These are phyloP conservation scores for Galeruca laticollis DNA, from an alignment of 2,888 invertebrate species.

Conservation along the genomic window DNA sequence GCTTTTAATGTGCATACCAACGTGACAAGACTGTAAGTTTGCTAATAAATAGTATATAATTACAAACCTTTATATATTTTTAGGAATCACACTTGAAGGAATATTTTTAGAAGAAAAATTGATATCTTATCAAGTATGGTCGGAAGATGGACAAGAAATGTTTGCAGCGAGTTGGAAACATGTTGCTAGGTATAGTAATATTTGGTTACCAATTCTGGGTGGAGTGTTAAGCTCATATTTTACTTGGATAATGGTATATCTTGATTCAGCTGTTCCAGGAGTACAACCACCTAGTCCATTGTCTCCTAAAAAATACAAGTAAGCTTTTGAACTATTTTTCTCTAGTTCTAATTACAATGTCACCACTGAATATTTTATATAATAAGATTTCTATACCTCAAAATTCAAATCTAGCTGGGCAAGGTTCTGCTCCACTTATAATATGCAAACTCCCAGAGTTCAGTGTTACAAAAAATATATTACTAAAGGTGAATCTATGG, in stretches of 20 bases:
- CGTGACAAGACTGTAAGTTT: neutral
- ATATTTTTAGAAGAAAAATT: conserved; percentile 58
- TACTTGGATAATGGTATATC: conserved; percentile 72
- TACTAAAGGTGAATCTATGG: too few species aligned
- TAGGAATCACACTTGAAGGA: conserved; percentile 47
- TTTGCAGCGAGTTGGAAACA: conserved; percentile 60
- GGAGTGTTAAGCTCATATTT: conserved; percentile 70
- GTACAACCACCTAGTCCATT: conserved; percentile 72
- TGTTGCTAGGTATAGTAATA: conserved; percentile 58
- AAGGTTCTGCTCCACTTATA: too few species aligned
- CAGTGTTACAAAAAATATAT: too few species aligned
- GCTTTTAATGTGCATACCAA: neutral
- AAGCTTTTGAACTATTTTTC: conserved; percentile 46
- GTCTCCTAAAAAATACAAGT: conserved; percentile 69
- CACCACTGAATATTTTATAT: neutral
- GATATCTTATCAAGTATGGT: conserved; percentile 57
- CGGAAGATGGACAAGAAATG: conserved; percentile 62
- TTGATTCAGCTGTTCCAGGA: conserved; percentile 74
- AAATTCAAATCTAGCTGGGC: too few species aligned
- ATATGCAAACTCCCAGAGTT: too few species aligned
- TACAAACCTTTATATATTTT: conserved; percentile 14
- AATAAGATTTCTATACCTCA: too few species aligned
- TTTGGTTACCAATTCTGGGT: conserved; percentile 65
- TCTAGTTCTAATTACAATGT: neutral
- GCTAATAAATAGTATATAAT: neutral